Percentiles rank a stretch among this genome's conserved stretches.
phyloP scores from a whole-genome alignment of 2,113 vertebrate species.

The Hylia prasina region DNA sequence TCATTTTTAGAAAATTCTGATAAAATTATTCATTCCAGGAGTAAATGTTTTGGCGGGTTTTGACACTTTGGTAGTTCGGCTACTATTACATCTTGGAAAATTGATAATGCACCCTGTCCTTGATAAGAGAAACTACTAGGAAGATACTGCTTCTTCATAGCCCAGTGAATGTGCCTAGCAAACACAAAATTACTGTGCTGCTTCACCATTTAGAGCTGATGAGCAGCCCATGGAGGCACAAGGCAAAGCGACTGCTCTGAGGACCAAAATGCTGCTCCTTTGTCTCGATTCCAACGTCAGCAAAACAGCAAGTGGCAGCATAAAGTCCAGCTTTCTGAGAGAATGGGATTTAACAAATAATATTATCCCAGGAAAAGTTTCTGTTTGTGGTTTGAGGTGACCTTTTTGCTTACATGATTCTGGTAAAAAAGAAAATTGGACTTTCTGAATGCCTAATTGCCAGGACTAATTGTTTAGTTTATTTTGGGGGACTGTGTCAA shows the following conservation, averaged over 20 bases:
- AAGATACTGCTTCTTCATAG: neutral
- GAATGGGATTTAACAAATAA: neutral
- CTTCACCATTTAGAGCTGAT: neutral
- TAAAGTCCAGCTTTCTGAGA: neutral
- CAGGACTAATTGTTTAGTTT: neutral
- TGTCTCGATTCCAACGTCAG: neutral
- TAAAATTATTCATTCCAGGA: neutral
- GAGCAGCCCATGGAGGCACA: neutral
- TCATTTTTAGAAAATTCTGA: neutral
- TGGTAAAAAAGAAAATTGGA: neutral
- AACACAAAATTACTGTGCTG: neutral
- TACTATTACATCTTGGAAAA: neutral
- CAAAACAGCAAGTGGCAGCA: neutral
- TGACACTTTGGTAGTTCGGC: neutral
- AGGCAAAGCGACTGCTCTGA: neutral
- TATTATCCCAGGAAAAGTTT: neutral
- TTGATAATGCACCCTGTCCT: neutral
- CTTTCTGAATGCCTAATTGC: neutral
- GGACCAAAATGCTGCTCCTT: neutral
- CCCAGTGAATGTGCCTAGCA: neutral
- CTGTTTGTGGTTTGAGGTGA: neutral
- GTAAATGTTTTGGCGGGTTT: accelerated
- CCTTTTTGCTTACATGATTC: neutral
- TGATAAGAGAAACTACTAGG: neutral
- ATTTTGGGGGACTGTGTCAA: neutral